Evolutionary conservation across 2,113 vertebrate species (phyloP).

Genomic region (Bagarius yarrelli): DNA sequence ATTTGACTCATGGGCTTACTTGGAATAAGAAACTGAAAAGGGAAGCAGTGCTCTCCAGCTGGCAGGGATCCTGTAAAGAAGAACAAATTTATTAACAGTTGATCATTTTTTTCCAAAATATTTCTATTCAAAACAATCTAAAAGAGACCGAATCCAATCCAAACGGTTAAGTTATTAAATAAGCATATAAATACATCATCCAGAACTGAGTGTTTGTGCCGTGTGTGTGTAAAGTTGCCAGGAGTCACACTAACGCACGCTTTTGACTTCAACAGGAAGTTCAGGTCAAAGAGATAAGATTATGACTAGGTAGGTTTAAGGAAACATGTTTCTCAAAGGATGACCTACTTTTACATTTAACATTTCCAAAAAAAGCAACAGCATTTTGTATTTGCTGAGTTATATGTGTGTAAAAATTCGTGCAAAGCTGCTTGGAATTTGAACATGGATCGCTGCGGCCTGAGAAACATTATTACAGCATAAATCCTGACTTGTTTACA

Average conservation of each 20-base stretch:
- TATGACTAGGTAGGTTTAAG: not conserved
- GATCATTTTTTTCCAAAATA: too few relatives aligned
- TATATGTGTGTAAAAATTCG: not conserved
- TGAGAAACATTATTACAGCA: slow-evolving; percentile 3
- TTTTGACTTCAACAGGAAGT: not conserved
- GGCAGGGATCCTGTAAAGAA: slow-evolving; percentile 78
- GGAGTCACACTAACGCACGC: not conserved
- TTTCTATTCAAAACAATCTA: too few relatives aligned
- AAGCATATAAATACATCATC: too few relatives aligned
- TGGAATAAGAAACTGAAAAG: slow-evolving; percentile 95
- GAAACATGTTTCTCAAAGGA: not conserved
- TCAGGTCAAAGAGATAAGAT: not conserved
- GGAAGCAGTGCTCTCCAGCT: slow-evolving; percentile 85
- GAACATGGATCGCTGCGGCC: slow-evolving; percentile 11
- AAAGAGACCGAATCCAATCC: too few relatives aligned
- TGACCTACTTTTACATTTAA: not conserved
- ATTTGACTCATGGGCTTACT: slow-evolving; percentile 69
- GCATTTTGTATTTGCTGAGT: not conserved
- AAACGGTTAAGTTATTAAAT: too few relatives aligned
- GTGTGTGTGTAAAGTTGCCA: not conserved
- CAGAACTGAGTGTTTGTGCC: not conserved
- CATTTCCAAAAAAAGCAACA: not conserved
- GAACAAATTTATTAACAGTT: not conserved
- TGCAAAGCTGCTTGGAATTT: not conserved
- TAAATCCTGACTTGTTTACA: slow-evolving; percentile 46